These are phyloP conservation scores for Cheilosia vernalis DNA, from an alignment of 2,888 invertebrate genomes.

Conservation along the genomic window DNA sequence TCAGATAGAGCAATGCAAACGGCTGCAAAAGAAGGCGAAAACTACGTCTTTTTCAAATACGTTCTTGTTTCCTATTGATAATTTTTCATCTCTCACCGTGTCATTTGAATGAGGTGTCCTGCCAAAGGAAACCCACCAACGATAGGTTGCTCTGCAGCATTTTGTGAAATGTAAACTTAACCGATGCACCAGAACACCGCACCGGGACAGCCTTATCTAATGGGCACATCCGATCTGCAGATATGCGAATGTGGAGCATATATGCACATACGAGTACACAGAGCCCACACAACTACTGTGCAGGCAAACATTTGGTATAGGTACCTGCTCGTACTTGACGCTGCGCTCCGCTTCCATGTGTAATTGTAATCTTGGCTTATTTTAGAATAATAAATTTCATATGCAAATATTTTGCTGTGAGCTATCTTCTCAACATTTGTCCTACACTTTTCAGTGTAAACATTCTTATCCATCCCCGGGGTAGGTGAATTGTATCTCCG, in stretches of 20 bases:
- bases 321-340: no score
- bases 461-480: constrained; percentile 20
- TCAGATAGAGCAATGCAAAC: no score
- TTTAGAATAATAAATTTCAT: constrained; percentile 82
- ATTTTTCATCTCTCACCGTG: neutral
- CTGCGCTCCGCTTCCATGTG: constrained; percentile 53
- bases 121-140: constrained; percentile 49
- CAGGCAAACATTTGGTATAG: constrained; percentile 18
- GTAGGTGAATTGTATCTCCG: neutral
- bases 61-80: neutral
- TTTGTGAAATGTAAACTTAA: constrained; percentile 45
- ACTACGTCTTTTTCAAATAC: neutral
- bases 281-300: neutral
- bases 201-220: constrained; percentile 44
- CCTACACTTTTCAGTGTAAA: constrained; percentile 45
- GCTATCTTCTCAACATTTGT: constrained; percentile 62
- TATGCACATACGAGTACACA: constrained; percentile 6
- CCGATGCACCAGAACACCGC: constrained; percentile 14
- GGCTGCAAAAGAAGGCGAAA: no score
- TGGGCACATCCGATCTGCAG: constrained; percentile 61
- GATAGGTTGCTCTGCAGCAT: constrained; percentile 18
- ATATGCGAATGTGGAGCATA: constrained; percentile 54
- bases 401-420: constrained; percentile 81
- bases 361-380: constrained; percentile 81
- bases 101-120: constrained; percentile 52